Evolutionary conservation across 2,888 invertebrate genomes (phyloP).

Genomic region (Bembecia ichneumoniformis): DNA sequence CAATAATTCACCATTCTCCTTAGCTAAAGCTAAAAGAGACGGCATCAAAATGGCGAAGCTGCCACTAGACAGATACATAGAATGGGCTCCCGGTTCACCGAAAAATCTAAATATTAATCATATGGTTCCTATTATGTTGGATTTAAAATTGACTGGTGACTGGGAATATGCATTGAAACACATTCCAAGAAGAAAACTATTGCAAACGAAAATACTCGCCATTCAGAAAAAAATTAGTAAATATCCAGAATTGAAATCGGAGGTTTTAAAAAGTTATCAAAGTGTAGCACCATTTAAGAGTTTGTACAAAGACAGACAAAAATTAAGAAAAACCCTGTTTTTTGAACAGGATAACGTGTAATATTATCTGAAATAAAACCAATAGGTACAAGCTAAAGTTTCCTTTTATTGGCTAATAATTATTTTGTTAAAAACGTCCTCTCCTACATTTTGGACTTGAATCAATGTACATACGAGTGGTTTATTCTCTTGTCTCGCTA

Average conservation of each 20-base stretch:
- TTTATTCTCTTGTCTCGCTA: no score
- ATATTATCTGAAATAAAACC: slow-evolving; percentile 14
- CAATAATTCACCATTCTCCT: slow-evolving; percentile 76
- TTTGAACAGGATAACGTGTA: slow-evolving; percentile 50
- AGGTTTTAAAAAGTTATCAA: slow-evolving; percentile 32
- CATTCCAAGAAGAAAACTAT: slow-evolving; percentile 81
- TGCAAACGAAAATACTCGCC: slow-evolving; percentile 56
- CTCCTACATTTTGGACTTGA: no score
- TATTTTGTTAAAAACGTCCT: no score
- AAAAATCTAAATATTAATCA: slow-evolving; percentile 89
- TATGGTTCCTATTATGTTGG: slow-evolving; percentile 79
- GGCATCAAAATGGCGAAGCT: slow-evolving; percentile 83
- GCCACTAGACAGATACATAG: slow-evolving; percentile 84
- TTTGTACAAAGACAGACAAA: slow-evolving; percentile 24
- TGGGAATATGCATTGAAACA: slow-evolving; percentile 82
- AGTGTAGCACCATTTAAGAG: slow-evolving; percentile 14
- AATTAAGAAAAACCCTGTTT: slow-evolving; percentile 39
- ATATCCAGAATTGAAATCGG: slow-evolving; percentile 27
- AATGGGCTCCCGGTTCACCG: slow-evolving; percentile 82
- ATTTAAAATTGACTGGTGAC: slow-evolving; percentile 72
- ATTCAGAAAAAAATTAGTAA: slow-evolving; percentile 45
- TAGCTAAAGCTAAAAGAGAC: slow-evolving; percentile 88
- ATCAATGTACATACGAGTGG: no score
- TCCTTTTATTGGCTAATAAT: no score
- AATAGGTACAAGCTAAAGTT: no score